Evolutionary conservation across 2,113 vertebrate genomes (phyloP), one percentile per base, ranked within the genome.

Genomic region (Petroica traversi): DNA sequence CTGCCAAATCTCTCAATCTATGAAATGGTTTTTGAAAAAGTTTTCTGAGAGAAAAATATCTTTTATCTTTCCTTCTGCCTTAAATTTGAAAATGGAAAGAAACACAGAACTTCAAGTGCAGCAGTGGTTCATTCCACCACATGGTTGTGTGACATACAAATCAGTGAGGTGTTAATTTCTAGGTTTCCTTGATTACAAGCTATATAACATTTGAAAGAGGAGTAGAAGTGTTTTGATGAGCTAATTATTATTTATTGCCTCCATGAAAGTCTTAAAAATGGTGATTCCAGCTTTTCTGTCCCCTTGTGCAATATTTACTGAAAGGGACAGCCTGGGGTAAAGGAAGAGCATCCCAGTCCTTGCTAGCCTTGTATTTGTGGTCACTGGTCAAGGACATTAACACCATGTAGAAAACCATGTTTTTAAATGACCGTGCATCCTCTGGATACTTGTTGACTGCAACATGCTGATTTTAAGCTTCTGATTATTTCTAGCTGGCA

Each of bases 331-430:
- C 25, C 17, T 67, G 7, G 9, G 2, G 5, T 43, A 40, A 25
- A 16, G 6, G 4, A 26, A 51, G 46, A 83, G 13, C 20, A 45
- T n/a, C 3, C 15, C 2, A 57, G 17, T 5, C 14, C 4, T 48
- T 20, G 20, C 51, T 73, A 77, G 3, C 1, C 5, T 69, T 78
- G 5, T 68, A 11, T 55, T 85, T 92, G 34, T 81, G 58, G 57
- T 66, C n/a, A 69, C 8, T 34, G 19, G 62, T 62, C 26, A 59
- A 34, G 28, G 72, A 7, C 14, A 67, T 16, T 22, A 33, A 20
- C 38, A 36, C 26, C 12, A 28, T 0, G 0, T 29, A 46, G 34
- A 54, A 22, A 25, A 43, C 9, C 16, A 22, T 71, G 9, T 4
- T 58, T 94, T 86, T 55, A 25, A 63, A 67, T 6, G 4, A 40